These are phyloP conservation scores for Brienomyrus longianalis DNA, from an alignment of 2,113 vertebrate genomes.

Conservation along the genomic window DNA sequence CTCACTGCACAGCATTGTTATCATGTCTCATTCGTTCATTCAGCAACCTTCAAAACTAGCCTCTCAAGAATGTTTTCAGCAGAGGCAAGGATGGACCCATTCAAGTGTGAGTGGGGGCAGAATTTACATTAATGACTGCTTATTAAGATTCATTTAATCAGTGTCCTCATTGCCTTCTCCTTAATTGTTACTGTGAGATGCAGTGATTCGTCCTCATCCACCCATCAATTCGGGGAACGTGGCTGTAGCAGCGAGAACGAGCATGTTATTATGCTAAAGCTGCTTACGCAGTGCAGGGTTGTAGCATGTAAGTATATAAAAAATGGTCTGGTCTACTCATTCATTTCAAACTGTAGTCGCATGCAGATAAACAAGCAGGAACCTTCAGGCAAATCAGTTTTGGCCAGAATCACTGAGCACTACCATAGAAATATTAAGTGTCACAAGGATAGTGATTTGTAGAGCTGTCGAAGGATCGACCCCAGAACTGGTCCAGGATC, in stretches of 20 bases:
- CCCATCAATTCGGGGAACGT: background rate
- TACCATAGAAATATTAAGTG: background rate
- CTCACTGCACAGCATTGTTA: background rate
- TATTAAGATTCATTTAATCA: background rate
- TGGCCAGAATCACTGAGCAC: background rate
- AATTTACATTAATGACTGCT: background rate
- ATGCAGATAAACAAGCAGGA: background rate
- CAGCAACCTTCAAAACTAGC: background rate
- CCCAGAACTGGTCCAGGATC: background rate
- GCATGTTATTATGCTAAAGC: background rate
- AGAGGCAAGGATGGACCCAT: background rate
- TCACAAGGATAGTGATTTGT: background rate
- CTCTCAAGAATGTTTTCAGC: background rate
- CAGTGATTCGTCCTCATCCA: background rate
- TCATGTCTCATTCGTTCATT: background rate
- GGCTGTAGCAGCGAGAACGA: background rate
- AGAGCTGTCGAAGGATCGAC: background rate
- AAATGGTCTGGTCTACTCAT: background rate
- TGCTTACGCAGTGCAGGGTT: background rate
- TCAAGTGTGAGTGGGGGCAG: background rate
- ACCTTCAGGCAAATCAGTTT: background rate
- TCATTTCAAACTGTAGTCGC: background rate
- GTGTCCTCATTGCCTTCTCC: background rate
- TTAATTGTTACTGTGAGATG: background rate
- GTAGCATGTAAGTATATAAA: background rate